Evolutionary conservation across 2,797 vertebrate species (phyloP).

Genomic region (Halcyon leucocephala): DNA sequence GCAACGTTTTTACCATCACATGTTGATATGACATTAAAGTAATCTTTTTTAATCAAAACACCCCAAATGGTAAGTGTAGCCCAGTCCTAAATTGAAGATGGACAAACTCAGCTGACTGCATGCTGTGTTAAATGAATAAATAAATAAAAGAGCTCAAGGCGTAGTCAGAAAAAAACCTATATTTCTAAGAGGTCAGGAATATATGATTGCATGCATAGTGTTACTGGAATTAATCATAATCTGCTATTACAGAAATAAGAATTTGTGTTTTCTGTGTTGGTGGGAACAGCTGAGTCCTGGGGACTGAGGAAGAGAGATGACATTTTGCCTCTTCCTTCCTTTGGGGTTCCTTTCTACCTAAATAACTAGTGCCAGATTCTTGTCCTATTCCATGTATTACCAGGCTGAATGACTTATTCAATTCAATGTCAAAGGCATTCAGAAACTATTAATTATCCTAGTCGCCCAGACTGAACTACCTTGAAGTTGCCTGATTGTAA

Average conservation of each 20-base stretch:
- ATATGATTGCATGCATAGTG: not conserved
- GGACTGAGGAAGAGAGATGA: not conserved
- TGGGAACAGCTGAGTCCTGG: not conserved
- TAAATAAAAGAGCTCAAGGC: not conserved
- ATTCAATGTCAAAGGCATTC: not conserved
- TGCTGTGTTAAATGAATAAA: not conserved
- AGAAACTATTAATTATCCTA: not conserved
- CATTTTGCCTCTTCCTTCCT: not conserved
- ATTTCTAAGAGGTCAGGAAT: not conserved
- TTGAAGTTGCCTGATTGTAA: not conserved
- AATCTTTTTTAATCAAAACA: not conserved
- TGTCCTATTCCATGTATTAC: not conserved
- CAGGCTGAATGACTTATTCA: not conserved
- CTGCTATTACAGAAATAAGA: not conserved
- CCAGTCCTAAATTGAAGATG: not conserved
- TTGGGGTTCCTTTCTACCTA: not conserved
- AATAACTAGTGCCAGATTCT: not conserved
- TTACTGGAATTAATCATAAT: not conserved
- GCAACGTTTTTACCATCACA: not conserved
- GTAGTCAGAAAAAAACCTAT: rapidly evolving
- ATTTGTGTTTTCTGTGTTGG: not conserved
- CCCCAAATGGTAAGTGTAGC: not conserved
- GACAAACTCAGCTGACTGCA: not conserved
- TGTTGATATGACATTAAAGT: not conserved
- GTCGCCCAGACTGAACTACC: not conserved